Conservation (phyloP, 2,888 invertebrate species). For the Tetragnatha montana region DNA sequence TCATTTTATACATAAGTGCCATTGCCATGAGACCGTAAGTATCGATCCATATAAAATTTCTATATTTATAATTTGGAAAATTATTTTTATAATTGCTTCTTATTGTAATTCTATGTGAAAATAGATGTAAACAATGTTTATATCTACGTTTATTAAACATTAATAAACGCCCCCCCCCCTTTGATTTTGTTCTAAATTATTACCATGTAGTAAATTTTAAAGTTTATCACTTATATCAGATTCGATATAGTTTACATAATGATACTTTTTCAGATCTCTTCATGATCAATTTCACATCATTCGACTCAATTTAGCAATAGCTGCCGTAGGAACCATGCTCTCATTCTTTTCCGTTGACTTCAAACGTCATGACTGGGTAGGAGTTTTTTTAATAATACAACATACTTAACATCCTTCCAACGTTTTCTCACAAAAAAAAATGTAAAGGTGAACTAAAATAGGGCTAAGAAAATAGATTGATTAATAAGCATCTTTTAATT, state of each 20-base stretch:
- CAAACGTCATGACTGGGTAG: slow-evolving; percentile 70
- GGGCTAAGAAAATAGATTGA: too few relatives aligned
- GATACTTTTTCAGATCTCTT: slow-evolving; percentile 73
- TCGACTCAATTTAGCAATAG: slow-evolving; percentile 73
- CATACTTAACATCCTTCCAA: too few relatives aligned
- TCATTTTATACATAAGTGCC: slow-evolving; percentile 64
- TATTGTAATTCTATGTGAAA: not conserved
- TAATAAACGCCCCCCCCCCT: too few relatives aligned
- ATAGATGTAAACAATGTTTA: not conserved
- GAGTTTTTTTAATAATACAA: not conserved
- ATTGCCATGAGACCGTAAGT: slow-evolving; percentile 66
- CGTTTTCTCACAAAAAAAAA: too few relatives aligned
- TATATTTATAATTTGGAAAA: not conserved
- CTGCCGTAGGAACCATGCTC: slow-evolving; percentile 72
- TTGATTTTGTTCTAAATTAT: not conserved
- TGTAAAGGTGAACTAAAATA: too few relatives aligned
- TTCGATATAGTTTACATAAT: too few relatives aligned
- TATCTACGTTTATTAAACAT: too few relatives aligned
- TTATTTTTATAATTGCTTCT: not conserved
- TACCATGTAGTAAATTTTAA: not conserved
- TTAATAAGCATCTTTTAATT: not conserved
- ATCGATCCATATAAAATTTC: not conserved
- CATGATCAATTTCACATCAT: slow-evolving; percentile 74
- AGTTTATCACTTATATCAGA: too few relatives aligned
- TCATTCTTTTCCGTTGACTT: slow-evolving; percentile 73